A percentile compares a stretch with the other conserved stretches of the same genome.
These are phyloP conservation scores for Acrobeloides nanus DNA, from an alignment of 2,888 invertebrate genomes.

Conservation along the genomic window DNA sequence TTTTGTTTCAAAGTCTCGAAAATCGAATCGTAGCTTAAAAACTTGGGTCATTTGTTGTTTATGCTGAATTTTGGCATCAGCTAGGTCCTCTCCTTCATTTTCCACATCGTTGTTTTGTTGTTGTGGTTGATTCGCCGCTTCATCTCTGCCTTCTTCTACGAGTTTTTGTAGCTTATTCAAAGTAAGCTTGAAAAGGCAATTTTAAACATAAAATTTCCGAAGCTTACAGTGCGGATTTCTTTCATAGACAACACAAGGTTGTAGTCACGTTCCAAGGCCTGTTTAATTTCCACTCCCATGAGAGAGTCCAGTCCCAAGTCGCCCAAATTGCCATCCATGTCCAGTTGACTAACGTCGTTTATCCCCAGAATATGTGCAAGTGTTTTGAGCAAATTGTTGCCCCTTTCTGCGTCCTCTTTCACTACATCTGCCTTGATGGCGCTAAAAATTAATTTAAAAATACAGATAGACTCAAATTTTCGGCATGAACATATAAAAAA, in stretches of 20 bases:
- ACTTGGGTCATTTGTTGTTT: conserved; percentile 53
- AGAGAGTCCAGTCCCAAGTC: conserved; percentile 96
- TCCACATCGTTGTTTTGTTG: conserved; percentile 48
- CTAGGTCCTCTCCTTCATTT: conserved; percentile 43
- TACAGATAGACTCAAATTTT: too few relatives aligned
- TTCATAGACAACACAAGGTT: conserved; percentile 81
- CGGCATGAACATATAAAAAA: too few relatives aligned
- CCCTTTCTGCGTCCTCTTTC: conserved; percentile 43
- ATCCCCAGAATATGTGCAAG: conserved; percentile 62
- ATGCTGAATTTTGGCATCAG: conserved; percentile 45
- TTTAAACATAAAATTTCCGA: not conserved
- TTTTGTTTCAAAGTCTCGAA: conserved; percentile 59
- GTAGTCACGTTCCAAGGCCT: conserved; percentile 62
- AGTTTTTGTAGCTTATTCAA: conserved; percentile 67
- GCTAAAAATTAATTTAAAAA: too few relatives aligned
- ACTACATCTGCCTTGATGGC: conserved; percentile 46
- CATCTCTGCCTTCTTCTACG: conserved; percentile 47
- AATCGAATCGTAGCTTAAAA: conserved; percentile 53
- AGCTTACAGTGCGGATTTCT: conserved; percentile 50
- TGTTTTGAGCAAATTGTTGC: conserved; percentile 56
- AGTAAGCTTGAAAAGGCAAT: conserved; percentile 60
- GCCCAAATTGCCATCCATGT: conserved; percentile 71
- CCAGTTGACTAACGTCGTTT: conserved; percentile 74
- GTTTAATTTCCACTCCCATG: conserved; percentile 96
- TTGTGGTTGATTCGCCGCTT: conserved; percentile 36